Evolutionary conservation across 2,888 invertebrate genomes (phyloP), one percentile per base, ranked within the genome.

Genomic region (Caenorhabditis panamensis): DNA sequence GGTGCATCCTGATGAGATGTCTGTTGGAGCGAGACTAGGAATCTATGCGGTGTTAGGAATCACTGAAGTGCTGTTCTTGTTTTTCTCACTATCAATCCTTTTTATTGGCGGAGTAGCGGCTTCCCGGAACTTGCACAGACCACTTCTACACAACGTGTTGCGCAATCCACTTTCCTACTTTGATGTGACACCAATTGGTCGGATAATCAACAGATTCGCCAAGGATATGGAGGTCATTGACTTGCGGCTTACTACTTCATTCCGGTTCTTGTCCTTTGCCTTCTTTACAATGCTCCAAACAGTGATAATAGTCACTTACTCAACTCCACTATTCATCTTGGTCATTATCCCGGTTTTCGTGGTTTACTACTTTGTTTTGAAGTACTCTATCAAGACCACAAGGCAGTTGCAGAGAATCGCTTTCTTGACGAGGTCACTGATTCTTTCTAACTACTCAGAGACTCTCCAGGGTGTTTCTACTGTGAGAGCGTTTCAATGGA

Each of bases 381-480:
- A 95, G 86, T 96, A 97, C 92, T 98, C 97, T 92, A 96, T 97
- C 83, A 94, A 96, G 1, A 95, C 96, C 0, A 97, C 97, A 2
- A 93, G 97, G 16, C 98, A 98, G 69, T 84, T 90, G 59, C 91
- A 91, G 71, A 82, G 90, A 58, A 83, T 90, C 28, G 87, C 90
- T 37, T 90, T 90, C 4, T 72, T 90, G 49, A 88, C 88, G 20
- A 78, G 84, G 26, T 91, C 90, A 22, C 91, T 91, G 1, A 91
- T 90, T 41, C 91, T 88, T 61, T 89, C 89, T 4, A 91, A 90
- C 75, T 88, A 91, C 49, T 86, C 89, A 41, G 90, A 90, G 67
- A 87, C 90, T 2, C 82, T 90, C 6, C 79, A 89, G 85, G 91
- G 91, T 41, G 84, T 87, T 11, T 71, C 89, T 0, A 89, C 89